These are phyloP conservation scores for Seriola quinqueradiata DNA, from an alignment of 2,113 vertebrate species.

Conservation along the genomic window DNA sequence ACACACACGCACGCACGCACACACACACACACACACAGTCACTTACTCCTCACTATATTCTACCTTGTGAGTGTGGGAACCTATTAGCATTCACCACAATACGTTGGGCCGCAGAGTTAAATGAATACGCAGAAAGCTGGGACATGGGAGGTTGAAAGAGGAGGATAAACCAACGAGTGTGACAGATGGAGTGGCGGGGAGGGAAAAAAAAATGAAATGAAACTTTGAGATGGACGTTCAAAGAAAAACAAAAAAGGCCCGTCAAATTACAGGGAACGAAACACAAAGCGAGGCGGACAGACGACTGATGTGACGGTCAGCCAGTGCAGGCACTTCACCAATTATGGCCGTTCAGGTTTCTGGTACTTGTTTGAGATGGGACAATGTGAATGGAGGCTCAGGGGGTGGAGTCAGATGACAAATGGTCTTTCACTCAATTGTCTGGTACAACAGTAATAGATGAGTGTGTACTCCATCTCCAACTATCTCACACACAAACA, in stretches of 20 bases:
- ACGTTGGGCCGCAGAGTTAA: constrained; percentile 50
- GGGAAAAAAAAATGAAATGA: constrained; percentile 40
- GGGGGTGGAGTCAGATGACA: constrained; percentile 38
- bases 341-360: constrained; percentile 11
- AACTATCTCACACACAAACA: constrained; percentile 54
- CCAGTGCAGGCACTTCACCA: constrained; percentile 40
- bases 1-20: constrained; percentile 23
- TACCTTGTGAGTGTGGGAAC: constrained; percentile 76
- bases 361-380: background rate
- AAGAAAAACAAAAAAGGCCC: constrained; percentile 38
- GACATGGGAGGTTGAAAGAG: constrained; percentile 40
- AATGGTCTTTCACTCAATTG: constrained; percentile 57
- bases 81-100: constrained; percentile 81
- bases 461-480: constrained; percentile 37
- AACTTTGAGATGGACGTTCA: constrained; percentile 27
- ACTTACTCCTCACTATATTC: constrained; percentile 64
- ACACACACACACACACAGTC: constrained; percentile 36
- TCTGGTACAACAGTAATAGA: constrained; percentile 41
- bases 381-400: constrained; percentile 15
- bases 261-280: constrained; percentile 19
- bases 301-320: constrained; percentile 18
- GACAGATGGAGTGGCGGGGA: constrained; percentile 46
- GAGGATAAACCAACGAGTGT: constrained; percentile 54
- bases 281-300: background rate
- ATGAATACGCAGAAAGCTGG: constrained; percentile 57